phyloP scores from a whole-genome alignment of 2,797 vertebrate genomes.

The Coendou prehensilis region DNA sequence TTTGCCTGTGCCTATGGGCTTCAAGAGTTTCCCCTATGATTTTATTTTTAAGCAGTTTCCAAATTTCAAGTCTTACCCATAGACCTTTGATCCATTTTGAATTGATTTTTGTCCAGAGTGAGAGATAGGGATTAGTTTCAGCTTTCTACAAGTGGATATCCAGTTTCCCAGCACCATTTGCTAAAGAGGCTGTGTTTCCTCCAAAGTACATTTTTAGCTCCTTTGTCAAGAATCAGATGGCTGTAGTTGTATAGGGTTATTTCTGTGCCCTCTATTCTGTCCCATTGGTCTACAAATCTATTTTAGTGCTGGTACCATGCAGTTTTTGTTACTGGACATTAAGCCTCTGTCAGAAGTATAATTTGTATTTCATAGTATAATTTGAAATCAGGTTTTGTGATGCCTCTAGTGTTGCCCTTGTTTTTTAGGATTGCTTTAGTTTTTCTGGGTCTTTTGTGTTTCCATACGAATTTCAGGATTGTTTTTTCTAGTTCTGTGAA shows the following conservation, averaged over 20 bases:
- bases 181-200: neutral
- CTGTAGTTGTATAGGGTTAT: neutral
- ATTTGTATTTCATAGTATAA: neutral
- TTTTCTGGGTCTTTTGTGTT: neutral
- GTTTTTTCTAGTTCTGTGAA: neutral
- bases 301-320: neutral
- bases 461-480: neutral
- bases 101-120: neutral
- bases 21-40: neutral
- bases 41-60: neutral
- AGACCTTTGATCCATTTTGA: neutral
- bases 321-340: neutral
- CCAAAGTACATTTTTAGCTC: neutral
- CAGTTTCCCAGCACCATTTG: neutral
- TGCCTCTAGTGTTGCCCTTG: neutral
- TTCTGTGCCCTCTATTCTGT: neutral
- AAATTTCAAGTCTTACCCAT: neutral
- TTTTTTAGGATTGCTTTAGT: neutral
- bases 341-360: neutral
- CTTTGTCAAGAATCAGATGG: neutral
- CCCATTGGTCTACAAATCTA: neutral
- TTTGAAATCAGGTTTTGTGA: neutral
- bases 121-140: neutral
- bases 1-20: neutral
- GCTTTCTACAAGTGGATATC: neutral